Conservation (phyloP, 2,113 vertebrate species). For the Pseudonaja textilis region DNA sequence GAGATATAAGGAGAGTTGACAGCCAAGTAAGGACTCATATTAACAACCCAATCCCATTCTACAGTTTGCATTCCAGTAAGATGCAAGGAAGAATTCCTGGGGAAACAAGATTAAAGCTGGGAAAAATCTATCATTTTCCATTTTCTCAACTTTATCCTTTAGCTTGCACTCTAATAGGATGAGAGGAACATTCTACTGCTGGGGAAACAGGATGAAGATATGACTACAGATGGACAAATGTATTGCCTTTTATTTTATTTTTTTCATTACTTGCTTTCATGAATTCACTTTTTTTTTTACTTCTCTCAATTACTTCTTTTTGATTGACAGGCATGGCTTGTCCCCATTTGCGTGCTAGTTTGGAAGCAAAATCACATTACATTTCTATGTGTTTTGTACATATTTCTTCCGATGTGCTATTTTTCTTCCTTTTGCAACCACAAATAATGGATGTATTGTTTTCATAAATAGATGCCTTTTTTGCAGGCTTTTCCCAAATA, state of each 20-base stretch:
- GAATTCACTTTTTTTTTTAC: neutral
- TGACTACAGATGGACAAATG: neutral
- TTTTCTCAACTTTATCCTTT: neutral
- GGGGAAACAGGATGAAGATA: neutral
- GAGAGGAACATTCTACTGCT: neutral
- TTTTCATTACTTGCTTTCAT: neutral
- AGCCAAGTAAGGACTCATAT: constrained; percentile 48
- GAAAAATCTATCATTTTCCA: neutral
- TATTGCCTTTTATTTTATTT: neutral
- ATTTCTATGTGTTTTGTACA: neutral
- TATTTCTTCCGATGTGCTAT: neutral
- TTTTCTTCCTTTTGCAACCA: neutral
- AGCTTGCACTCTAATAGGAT: neutral
- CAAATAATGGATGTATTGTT: neutral
- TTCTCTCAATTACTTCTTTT: neutral
- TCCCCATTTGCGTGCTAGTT: neutral
- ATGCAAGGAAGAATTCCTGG: neutral
- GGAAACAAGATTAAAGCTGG: neutral
- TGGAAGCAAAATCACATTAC: neutral
- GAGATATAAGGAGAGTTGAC: constrained; percentile 50
- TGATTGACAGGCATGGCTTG: neutral
- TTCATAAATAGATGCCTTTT: neutral
- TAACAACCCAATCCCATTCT: neutral
- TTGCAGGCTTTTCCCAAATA: neutral
- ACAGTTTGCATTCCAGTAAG: neutral